Percentiles rank a stretch among this genome's conserved stretches.
Conservation (phyloP, 2,888 invertebrate species). For the Anodontia alba region DNA sequence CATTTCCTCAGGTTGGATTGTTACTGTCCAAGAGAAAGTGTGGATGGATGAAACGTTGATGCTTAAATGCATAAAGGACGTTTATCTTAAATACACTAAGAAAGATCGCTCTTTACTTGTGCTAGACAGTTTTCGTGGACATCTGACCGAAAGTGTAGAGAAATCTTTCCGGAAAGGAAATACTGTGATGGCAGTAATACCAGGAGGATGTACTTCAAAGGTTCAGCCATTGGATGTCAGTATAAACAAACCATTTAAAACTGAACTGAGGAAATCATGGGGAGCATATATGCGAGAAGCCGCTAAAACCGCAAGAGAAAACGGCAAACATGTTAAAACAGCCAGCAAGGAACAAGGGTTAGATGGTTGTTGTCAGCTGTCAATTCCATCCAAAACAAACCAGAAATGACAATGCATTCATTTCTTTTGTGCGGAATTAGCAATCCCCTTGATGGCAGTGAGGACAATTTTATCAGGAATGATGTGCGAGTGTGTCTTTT, state of each 20-base stretch:
- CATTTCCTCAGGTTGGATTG: slow-evolving; percentile 8
- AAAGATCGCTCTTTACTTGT: slow-evolving; percentile 3
- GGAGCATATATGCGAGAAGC: slow-evolving; percentile 3
- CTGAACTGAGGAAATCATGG: slow-evolving; percentile 14
- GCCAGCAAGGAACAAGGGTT: slow-evolving; percentile 10
- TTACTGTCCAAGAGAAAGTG: slow-evolving; percentile 15
- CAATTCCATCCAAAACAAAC: neutral
- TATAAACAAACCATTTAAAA: slow-evolving; percentile 46
- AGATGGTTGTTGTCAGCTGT: neutral
- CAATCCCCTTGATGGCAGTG: neutral
- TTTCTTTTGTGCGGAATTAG: slow-evolving; percentile 13
- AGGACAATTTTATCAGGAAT: neutral
- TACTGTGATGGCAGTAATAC: slow-evolving; percentile 12
- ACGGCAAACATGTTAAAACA: slow-evolving; percentile 3
- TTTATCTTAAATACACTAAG: slow-evolving; percentile 16
- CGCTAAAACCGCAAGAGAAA: neutral
- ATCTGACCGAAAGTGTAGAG: slow-evolving; percentile 26
- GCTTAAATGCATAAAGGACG: slow-evolving; percentile 5
- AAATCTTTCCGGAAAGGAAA: slow-evolving; percentile 15
- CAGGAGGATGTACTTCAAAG: slow-evolving; percentile 39
- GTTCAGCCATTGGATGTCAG: slow-evolving; percentile 26
- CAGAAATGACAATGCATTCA: neutral
- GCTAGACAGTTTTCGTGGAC: slow-evolving; percentile 40
- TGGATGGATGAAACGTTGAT: slow-evolving; percentile 15
- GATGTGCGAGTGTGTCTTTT: neutral